Percentiles rank a stretch among this genome's conserved stretches.
Evolutionary conservation across 2,797 vertebrate genomes (phyloP).

Genomic region (Falco columbarius): DNA sequence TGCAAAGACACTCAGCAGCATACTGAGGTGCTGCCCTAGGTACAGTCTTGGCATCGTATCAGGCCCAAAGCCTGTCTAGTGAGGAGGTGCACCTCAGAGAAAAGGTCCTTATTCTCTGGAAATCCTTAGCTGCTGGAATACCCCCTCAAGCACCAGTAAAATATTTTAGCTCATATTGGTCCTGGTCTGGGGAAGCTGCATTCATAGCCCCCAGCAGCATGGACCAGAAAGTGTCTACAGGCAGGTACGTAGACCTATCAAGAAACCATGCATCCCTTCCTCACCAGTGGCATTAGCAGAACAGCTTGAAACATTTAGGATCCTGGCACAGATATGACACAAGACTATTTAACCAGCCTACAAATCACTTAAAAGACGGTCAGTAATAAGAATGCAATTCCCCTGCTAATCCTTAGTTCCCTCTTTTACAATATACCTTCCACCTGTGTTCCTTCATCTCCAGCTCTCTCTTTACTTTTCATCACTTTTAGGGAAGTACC

Average conservation of each 20-base stretch:
- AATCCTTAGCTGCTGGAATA: neutral
- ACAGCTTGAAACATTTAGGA: neutral
- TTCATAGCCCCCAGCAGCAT: neutral
- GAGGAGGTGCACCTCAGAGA: neutral
- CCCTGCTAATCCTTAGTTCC: neutral
- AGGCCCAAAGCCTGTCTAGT: neutral
- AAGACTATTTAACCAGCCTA: neutral
- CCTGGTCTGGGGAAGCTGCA: neutral
- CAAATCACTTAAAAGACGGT: neutral
- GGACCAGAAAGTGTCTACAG: neutral
- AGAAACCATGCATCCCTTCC: neutral
- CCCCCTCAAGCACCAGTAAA: neutral
- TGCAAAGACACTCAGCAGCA: neutral
- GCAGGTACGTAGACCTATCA: neutral
- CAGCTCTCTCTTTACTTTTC: neutral
- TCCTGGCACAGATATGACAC: neutral
- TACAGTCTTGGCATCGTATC: fast-evolving
- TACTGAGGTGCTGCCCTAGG: neutral
- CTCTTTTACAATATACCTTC: neutral
- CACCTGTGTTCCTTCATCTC: neutral
- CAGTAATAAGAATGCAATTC: neutral
- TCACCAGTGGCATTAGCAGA: neutral
- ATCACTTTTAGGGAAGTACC: neutral
- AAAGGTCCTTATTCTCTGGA: neutral
- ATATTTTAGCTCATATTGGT: neutral